Evolutionary conservation across 2,888 invertebrate genomes (phyloP).

Genomic region (Athalia rosae): DNA sequence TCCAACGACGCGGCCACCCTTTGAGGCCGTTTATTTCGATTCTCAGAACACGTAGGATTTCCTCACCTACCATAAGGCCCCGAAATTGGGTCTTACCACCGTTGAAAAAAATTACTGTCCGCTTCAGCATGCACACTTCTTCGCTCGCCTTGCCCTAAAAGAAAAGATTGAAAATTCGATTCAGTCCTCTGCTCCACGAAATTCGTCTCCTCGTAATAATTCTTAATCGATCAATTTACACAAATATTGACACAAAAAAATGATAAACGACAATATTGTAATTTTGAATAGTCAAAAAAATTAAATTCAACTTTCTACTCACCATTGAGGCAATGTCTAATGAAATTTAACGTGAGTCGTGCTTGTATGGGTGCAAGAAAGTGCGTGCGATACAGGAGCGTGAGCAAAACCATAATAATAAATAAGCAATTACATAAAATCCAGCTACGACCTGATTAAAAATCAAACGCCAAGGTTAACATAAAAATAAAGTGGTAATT

Average conservation of each 20-base stretch:
- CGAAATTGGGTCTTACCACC: constrained; percentile 57
- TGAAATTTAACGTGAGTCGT: constrained; percentile 54
- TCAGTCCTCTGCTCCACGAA: neutral
- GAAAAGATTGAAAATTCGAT: neutral
- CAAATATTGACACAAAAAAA: neutral
- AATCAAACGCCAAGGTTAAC: constrained; percentile 19
- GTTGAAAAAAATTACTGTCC: constrained; percentile 45
- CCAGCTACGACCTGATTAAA: constrained; percentile 27
- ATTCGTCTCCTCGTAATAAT: no score
- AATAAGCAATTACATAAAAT: constrained; percentile 1
- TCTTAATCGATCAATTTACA: neutral
- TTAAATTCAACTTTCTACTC: constrained; percentile 54
- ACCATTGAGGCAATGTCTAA: constrained; percentile 63
- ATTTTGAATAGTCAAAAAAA: constrained; percentile 15
- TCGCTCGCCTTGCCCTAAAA: constrained; percentile 57
- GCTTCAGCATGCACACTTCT: constrained; percentile 67
- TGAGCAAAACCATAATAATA: constrained; percentile 48
- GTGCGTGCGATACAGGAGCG: constrained; percentile 53
- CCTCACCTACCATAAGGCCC: constrained; percentile 70
- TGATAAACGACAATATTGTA: constrained; percentile 25
- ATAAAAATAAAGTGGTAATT: constrained; percentile 1
- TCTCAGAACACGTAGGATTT: constrained; percentile 57
- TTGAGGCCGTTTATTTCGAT: constrained; percentile 68
- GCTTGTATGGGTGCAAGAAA: constrained; percentile 60
- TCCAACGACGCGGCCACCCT: constrained; percentile 71